These are phyloP conservation scores for Strongylocentrotus purpuratus DNA, from an alignment of 35 echinoderm and acorn worm genomes.

Conservation along the genomic window DNA sequence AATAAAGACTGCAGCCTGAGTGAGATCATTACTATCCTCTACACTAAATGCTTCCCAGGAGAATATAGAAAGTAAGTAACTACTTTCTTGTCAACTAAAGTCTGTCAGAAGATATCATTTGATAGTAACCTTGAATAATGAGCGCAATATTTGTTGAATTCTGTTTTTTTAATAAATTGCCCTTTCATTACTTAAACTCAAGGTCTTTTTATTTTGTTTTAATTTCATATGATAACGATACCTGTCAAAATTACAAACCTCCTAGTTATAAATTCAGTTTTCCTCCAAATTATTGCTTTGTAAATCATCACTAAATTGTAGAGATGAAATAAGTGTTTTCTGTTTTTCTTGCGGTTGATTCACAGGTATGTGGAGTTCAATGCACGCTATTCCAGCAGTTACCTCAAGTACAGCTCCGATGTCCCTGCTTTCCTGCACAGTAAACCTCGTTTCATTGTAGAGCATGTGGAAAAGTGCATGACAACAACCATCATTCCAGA, in stretches of 20 bases:
- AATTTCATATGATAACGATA: too few species aligned
- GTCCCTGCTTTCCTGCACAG: slow-evolving; percentile 15
- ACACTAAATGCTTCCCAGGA: slow-evolving; percentile 40
- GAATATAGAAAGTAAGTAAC: slow-evolving; percentile 32
- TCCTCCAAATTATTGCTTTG: background rate
- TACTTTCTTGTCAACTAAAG: background rate
- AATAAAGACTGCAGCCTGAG: slow-evolving; percentile 47
- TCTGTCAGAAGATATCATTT: too few species aligned
- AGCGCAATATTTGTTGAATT: too few species aligned
- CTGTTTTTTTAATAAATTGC: too few species aligned
- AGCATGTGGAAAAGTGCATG: slow-evolving; percentile 8
- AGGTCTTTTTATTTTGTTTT: too few species aligned
- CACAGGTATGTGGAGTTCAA: slow-evolving; percentile 39
- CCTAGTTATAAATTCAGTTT: too few species aligned
- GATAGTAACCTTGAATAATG: too few species aligned
- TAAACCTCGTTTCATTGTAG: background rate
- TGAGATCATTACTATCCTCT: slow-evolving; percentile 22
- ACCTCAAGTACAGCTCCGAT: background rate
- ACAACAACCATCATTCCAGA: background rate
- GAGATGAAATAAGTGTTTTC: background rate
- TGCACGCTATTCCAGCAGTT: slow-evolving; percentile 39
- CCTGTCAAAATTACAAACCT: too few species aligned
- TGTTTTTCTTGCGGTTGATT: background rate
- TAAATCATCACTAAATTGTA: background rate
- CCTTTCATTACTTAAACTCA: too few species aligned